phyloP scores from a whole-genome alignment of 2,888 invertebrate species.

The Syritta pipiens region DNA sequence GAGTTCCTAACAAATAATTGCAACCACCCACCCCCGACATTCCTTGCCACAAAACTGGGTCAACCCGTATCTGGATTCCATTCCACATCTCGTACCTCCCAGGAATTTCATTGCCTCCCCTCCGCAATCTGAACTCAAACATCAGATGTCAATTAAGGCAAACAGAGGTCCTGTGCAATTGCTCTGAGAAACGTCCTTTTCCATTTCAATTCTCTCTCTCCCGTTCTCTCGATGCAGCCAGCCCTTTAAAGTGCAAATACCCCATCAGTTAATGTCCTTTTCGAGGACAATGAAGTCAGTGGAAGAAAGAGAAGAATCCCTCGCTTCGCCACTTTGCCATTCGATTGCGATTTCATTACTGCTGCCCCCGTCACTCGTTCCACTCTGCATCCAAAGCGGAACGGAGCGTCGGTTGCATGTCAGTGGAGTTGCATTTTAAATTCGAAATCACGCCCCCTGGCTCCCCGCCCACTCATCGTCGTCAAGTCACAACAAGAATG shows the following conservation, averaged over 20 bases:
- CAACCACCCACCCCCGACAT: no score
- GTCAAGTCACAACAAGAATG: not conserved
- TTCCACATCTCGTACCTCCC: no score
- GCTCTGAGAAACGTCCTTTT: not conserved
- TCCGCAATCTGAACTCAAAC: not conserved
- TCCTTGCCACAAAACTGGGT: no score
- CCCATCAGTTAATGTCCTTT: slow-evolving; percentile 7
- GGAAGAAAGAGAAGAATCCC: no score
- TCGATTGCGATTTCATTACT: slow-evolving; percentile 1
- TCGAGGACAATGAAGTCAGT: not conserved
- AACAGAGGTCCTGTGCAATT: slow-evolving; percentile 1
- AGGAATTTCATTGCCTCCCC: no score
- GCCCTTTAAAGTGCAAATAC: slow-evolving; percentile 1
- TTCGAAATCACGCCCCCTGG: no score
- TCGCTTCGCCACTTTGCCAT: no score
- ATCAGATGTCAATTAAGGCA: slow-evolving; percentile 24
- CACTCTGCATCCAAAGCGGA: slow-evolving; percentile 4
- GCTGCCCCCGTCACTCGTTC: not conserved
- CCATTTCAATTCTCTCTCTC: not conserved
- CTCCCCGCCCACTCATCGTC: no score
- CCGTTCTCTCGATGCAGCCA: not conserved
- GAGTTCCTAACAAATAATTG: no score
- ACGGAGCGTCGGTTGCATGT: not conserved
- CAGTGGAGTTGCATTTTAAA: slow-evolving; percentile 11
- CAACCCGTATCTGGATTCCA: no score